phyloP scores from a whole-genome alignment of 2,888 invertebrate genomes.

The Cosmia pyralina region DNA sequence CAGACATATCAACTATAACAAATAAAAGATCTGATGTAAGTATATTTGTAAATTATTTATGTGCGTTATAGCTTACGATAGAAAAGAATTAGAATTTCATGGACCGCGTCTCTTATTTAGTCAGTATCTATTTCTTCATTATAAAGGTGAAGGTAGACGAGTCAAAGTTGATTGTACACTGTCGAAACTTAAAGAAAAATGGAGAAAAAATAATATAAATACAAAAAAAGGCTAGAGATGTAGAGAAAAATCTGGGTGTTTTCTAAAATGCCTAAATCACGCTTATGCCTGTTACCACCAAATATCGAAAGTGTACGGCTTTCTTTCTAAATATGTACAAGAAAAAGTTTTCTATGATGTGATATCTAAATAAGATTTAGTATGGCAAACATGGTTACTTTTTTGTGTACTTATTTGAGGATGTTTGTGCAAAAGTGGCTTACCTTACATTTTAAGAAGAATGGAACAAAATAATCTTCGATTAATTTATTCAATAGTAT shows the following conservation, averaged over 20 bases:
- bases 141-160: constrained; percentile 60
- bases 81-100: constrained; percentile 30
- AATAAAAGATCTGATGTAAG: constrained; percentile 22
- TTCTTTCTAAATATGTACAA: constrained; percentile 43
- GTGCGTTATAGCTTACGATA: constrained; percentile 45
- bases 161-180: constrained; percentile 50
- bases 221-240: constrained; percentile 13
- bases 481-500: neutral
- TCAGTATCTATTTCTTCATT: constrained; percentile 55
- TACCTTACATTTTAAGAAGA: constrained; percentile 3
- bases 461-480: neutral
- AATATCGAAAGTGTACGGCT: constrained; percentile 53
- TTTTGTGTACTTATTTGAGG: constrained; percentile 36
- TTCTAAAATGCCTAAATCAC: constrained; percentile 28
- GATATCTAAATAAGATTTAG: constrained; percentile 21
- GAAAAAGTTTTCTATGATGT: constrained; percentile 42
- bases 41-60: constrained; percentile 44
- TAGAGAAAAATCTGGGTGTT: constrained; percentile 17
- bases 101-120: constrained; percentile 55
- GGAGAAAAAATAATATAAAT: constrained; percentile 2
- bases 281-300: constrained; percentile 48
- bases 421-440: constrained; percentile 26
- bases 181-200: constrained; percentile 25
- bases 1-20: constrained; percentile 25
- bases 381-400: constrained; percentile 25